phyloP scores from a whole-genome alignment of 2,113 vertebrate genomes.

The Triplophysa dalaica region DNA sequence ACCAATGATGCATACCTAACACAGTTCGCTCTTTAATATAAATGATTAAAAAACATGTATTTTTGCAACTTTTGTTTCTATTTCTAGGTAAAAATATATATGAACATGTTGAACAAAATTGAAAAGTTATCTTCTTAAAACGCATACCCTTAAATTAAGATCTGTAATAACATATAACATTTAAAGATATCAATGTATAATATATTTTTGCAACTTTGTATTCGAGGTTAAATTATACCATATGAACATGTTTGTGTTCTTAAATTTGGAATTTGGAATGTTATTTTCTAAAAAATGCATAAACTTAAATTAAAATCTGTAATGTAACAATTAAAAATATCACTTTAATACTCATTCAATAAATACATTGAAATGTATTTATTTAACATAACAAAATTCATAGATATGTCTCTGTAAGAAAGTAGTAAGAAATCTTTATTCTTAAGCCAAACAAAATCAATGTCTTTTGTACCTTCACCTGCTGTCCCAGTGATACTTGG shows the following conservation, averaged over 20 bases:
- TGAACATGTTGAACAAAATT: too few species aligned
- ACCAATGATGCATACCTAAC: neutral
- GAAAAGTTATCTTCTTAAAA: too few species aligned
- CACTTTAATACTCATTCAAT: neutral
- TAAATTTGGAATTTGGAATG: neutral
- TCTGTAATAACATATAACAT: too few species aligned
- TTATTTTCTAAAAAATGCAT: neutral
- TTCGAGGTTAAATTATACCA: too few species aligned
- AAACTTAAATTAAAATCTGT: neutral
- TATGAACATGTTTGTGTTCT: too few species aligned
- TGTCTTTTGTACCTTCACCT: conserved; percentile 6
- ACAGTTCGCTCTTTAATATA: too few species aligned
- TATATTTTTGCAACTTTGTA: too few species aligned
- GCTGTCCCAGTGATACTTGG: conserved; percentile 34
- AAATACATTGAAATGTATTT: neutral
- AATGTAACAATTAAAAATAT: neutral
- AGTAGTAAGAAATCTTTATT: neutral
- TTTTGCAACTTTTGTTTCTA: too few species aligned
- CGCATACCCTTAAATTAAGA: too few species aligned
- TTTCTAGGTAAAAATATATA: too few species aligned
- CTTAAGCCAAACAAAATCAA: neutral
- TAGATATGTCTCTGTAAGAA: neutral
- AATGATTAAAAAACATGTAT: too few species aligned
- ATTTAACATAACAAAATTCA: neutral
- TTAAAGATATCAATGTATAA: too few species aligned